Evolutionary conservation across 92 coral and sea anemone genomes (phyloP).

Genomic region (Porites cylindrica): DNA sequence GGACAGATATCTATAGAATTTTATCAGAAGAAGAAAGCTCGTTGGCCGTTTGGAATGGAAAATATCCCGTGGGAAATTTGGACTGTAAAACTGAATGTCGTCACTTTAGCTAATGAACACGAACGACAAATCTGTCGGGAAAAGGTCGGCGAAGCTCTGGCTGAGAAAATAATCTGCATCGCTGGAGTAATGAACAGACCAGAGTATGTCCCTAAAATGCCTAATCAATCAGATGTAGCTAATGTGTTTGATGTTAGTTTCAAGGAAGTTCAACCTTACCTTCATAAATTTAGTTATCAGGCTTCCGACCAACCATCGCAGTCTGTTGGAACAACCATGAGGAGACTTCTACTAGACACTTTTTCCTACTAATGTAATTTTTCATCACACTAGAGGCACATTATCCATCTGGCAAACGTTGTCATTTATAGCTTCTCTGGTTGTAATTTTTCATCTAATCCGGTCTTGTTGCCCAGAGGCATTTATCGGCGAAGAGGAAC

Average conservation of each 20-base stretch:
- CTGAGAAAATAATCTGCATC: constrained; percentile 90
- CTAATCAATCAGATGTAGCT: constrained; percentile 89
- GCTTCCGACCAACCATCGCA: constrained; percentile 82
- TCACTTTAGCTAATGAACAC: constrained; percentile 83
- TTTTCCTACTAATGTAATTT: constrained; percentile 74
- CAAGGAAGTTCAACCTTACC: constrained; percentile 88
- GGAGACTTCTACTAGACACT: constrained; percentile 88
- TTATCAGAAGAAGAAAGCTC: constrained; percentile 92
- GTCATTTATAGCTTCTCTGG: too few relatives aligned
- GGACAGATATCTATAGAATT: constrained; percentile 92
- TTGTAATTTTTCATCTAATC: too few relatives aligned
- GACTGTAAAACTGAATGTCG: constrained; percentile 87
- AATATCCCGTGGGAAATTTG: constrained; percentile 98
- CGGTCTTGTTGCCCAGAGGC: too few relatives aligned
- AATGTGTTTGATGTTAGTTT: constrained; percentile 92
- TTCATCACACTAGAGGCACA: too few relatives aligned
- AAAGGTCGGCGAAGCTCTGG: constrained; percentile 92
- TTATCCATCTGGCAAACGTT: too few relatives aligned
- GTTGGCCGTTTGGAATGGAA: constrained; percentile 97
- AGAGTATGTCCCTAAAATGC: constrained; percentile 97
- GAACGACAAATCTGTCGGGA: constrained; percentile 96
- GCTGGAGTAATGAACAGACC: constrained; percentile 97
- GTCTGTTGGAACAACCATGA: constrained; percentile 94
- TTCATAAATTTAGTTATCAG: constrained; percentile 85
- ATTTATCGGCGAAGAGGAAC: too few relatives aligned